Base-by-base conservation (phyloP, 2,888 invertebrate species). In the Hirtodrosophila confusa region DNA sequence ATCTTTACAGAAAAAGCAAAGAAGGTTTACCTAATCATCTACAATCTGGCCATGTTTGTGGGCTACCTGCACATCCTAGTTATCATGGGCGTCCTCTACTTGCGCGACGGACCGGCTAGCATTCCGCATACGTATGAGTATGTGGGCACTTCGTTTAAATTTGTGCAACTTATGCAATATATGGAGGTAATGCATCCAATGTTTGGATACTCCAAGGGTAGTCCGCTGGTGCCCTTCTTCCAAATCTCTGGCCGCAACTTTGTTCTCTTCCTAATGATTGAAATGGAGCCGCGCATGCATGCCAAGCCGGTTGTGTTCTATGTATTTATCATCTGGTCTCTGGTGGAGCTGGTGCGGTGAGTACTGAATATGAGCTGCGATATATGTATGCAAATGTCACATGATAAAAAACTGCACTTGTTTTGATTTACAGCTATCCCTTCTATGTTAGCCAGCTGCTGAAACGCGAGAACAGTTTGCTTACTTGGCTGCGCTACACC, bases 401-500 rank as follows among this genome's bases (percentile, higher is more conserved):
- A 8, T 12, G 3, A 7, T 9, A 4, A 39, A 27, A 8, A 33
- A n/a, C 27, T 31, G 0, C 4, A 12, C 1, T 47, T 8, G 10
- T 6, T 27, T 44, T n/a, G 0, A 3, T 23, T 49, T 7, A 27
- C 9, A 97, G 98, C 84, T 99, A 98, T 92, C 98, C 98, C 0
- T 99, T 95, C 92, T 99, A 99, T 92, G 95, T 98, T 88, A 93
- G 95, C 0, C 95, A 96, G 85, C 92, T 97, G 0, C 94, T 97
- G 86, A 95, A 96, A 61, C 94, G 94, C 27, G 94, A 97, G 63
- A 93, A 96, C 33, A 93, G 93, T 44, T 85, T 96, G 3, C 91
- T 99, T 7, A 98, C 97, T 0, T 99, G 98, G 98, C 92, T 99
- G 3, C 94, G 99, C 11, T 98, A 99, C 91, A 96, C 97, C 0